A percentile compares a stretch with the other conserved stretches of the same genome.
phyloP scores from a whole-genome alignment of 2,888 invertebrate species.

The Gortyna flavago region DNA sequence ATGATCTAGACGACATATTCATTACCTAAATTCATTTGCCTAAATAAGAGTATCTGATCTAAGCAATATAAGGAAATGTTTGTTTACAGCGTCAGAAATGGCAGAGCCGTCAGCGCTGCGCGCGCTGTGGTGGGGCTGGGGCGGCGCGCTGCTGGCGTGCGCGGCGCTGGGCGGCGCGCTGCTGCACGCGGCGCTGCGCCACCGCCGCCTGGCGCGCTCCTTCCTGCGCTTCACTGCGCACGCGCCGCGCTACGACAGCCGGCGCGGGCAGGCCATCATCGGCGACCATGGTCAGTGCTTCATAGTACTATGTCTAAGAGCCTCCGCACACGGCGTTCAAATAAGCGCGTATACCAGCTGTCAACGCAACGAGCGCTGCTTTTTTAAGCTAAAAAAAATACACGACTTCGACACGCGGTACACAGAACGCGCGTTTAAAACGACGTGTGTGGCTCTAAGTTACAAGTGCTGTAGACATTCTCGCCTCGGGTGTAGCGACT shows the following conservation, averaged over 20 bases:
- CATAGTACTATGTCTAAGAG: no score
- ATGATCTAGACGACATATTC: background rate
- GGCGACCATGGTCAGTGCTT: slow-evolving; percentile 91
- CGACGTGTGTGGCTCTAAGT: no score
- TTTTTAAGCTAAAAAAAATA: background rate
- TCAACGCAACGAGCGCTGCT: background rate
- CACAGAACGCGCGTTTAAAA: background rate
- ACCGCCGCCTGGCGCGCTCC: slow-evolving; percentile 93
- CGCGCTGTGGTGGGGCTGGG: slow-evolving; percentile 79
- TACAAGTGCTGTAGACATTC: no score
- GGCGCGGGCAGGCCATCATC: slow-evolving; percentile 96
- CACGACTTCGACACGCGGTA: no score
- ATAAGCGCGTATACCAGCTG: background rate
- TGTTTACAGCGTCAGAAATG: slow-evolving; percentile 42
- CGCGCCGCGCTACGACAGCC: slow-evolving; percentile 93
- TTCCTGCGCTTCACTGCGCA: slow-evolving; percentile 92
- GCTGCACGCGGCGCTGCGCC: slow-evolving; percentile 91
- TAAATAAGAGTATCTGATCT: background rate
- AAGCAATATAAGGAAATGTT: background rate
- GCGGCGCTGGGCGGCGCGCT: slow-evolving; percentile 90
- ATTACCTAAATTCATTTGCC: background rate
- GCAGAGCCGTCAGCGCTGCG: slow-evolving; percentile 42
- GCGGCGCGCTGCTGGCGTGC: slow-evolving; percentile 75
- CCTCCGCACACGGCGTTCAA: background rate
- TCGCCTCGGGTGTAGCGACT: background rate